Evolutionary conservation across 1,140 invertebrate genomes (phyloP).

Genomic region (Calycopis cecrops): DNA sequence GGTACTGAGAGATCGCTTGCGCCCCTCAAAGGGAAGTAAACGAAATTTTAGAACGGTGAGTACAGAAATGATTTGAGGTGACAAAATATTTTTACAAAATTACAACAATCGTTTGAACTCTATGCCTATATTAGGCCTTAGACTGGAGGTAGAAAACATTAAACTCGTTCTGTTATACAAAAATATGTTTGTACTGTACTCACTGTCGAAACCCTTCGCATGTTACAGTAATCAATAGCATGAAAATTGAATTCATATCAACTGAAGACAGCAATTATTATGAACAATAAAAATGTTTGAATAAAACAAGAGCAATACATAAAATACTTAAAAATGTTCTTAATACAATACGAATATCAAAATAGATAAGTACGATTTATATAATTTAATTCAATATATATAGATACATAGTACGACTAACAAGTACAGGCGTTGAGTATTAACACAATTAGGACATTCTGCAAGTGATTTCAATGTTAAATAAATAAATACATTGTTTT

Average conservation of each 20-base stretch:
- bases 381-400: conserved; percentile 36
- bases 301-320: conserved; percentile 35
- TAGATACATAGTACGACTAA: conserved; percentile 31
- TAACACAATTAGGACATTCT: conserved; percentile 15
- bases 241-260: conserved; percentile 23
- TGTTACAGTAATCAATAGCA: not conserved
- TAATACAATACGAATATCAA: conserved; percentile 39
- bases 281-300: conserved; percentile 23
- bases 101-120: conserved; percentile 34
- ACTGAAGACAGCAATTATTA: conserved; percentile 29
- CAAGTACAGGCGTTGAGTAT: conserved; percentile 33
- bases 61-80: conserved; percentile 34
- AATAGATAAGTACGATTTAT: conserved; percentile 41
- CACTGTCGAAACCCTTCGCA: conserved; percentile 26
- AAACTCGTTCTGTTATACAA: conserved; percentile 17
- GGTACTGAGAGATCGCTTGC: conserved; percentile 28
- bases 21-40: not conserved
- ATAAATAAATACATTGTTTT: conserved; percentile 14
- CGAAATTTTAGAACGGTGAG: conserved; percentile 30
- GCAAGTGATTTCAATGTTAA: conserved; percentile 7
- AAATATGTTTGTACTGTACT: conserved; percentile 33
- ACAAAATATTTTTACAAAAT: conserved; percentile 38
- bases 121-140: conserved; percentile 40
- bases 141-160: conserved; percentile 34
- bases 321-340: conserved; percentile 39